These are phyloP conservation scores for Hoplodrina blanda DNA, from an alignment of 2,888 invertebrate species.

Conservation along the genomic window DNA sequence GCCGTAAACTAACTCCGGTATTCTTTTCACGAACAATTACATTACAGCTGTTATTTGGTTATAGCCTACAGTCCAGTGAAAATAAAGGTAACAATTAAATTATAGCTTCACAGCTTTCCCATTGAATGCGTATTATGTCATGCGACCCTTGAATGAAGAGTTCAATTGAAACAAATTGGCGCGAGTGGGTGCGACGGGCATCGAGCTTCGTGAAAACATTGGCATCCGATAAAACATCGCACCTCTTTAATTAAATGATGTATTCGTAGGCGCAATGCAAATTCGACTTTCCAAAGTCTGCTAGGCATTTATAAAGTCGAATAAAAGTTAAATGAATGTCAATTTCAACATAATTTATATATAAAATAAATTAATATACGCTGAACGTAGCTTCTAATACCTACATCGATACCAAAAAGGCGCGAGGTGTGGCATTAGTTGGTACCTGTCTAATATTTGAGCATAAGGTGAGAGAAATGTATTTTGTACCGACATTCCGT, in stretches of 20 bases:
- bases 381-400: no score
- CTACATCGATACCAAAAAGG: background rate
- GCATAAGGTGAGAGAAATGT: background rate
- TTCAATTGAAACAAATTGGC: slow-evolving; percentile 66
- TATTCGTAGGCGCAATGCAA: no score
- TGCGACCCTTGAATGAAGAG: slow-evolving; percentile 59
- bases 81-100: slow-evolving; percentile 30
- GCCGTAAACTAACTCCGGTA: background rate
- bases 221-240: slow-evolving; percentile 40
- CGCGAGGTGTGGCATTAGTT: background rate
- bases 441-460: background rate
- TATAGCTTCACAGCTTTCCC: slow-evolving; percentile 33
- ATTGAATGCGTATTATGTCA: slow-evolving; percentile 34
- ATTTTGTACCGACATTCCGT: background rate
- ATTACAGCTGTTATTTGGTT: background rate
- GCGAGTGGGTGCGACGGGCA: slow-evolving; percentile 56
- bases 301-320: background rate
- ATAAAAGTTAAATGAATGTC: background rate
- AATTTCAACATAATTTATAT: background rate
- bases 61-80: background rate
- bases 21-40: background rate
- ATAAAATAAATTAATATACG: background rate
- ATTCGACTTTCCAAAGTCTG: background rate
- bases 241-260: slow-evolving; percentile 27
- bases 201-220: slow-evolving; percentile 36